Evolutionary conservation across 2,888 invertebrate genomes (phyloP).

Genomic region (Ophion ventricosus): DNA sequence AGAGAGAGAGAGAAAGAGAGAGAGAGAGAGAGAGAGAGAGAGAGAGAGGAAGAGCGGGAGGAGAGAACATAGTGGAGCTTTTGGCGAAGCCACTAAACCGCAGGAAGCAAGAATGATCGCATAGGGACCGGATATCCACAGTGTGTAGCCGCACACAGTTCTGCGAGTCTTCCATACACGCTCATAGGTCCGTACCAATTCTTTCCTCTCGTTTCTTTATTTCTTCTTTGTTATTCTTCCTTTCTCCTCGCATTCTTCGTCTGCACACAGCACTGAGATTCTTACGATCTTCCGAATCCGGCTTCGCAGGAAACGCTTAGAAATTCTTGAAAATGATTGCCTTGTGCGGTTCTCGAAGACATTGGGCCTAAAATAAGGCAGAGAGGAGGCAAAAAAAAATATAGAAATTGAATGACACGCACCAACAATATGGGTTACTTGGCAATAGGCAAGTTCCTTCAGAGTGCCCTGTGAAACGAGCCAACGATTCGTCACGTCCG

Average conservation of each 20-base stretch:
- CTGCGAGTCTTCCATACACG: slow-evolving; percentile 27
- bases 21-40: neutral
- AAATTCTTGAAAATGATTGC: slow-evolving; percentile 41
- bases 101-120: slow-evolving; percentile 71
- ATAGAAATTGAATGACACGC: neutral
- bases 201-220: neutral
- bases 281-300: slow-evolving; percentile 12
- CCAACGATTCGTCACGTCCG: no score
- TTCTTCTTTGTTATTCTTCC: neutral
- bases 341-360: slow-evolving; percentile 15
- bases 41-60: neutral
- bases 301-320: slow-evolving; percentile 54
- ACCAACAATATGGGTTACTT: slow-evolving; percentile 25
- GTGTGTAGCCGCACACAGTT: slow-evolving; percentile 56
- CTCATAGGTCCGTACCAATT: slow-evolving; percentile 27
- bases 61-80: slow-evolving; percentile 20
- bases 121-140: slow-evolving; percentile 71
- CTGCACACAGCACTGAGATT: neutral
- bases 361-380: slow-evolving; percentile 8
- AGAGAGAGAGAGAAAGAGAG: neutral
- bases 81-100: slow-evolving; percentile 75
- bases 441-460: slow-evolving; percentile 14
- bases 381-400: neutral
- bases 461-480: neutral
- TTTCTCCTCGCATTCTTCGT: neutral